phyloP scores from a whole-genome alignment of 2,113 vertebrate genomes.

The Ascaphus truei region DNA sequence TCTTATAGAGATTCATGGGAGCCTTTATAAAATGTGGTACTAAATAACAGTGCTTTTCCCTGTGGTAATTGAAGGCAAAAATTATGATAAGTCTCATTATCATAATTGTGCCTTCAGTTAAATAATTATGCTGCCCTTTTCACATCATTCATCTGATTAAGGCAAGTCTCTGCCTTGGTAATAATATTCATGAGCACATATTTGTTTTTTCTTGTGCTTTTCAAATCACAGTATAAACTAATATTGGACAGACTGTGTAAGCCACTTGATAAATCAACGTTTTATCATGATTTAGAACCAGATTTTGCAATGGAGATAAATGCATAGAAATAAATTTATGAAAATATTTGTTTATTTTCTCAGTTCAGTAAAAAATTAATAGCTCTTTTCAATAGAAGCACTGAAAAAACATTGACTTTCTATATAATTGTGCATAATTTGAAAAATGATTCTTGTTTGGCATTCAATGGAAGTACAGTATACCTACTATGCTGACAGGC shows the following conservation, averaged over 20 bases:
- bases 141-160: conserved; percentile 15
- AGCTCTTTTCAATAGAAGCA: not conserved
- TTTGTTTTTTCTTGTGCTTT: not conserved
- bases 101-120: not conserved
- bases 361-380: not conserved
- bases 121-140: conserved; percentile 20
- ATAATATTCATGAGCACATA: conserved; percentile 12
- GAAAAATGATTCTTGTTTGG: not conserved
- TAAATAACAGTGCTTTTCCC: conserved; percentile 8
- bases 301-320: not conserved
- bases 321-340: not conserved
- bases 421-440: not conserved
- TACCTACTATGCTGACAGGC: not conserved
- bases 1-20: conserved; percentile 3
- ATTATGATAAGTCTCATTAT: conserved; percentile 16
- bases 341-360: not conserved
- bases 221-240: not conserved
- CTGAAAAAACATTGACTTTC: not conserved
- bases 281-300: not conserved
- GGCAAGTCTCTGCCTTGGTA: not conserved
- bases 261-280: not conserved
- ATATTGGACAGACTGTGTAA: not conserved
- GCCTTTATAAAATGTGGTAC: not conserved
- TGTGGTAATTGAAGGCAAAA: not conserved
- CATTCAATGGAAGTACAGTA: not conserved